Evolutionary conservation across 2,113 vertebrate genomes (phyloP), one percentile per base, ranked within the genome.

Genomic region (Progne subis): DNA sequence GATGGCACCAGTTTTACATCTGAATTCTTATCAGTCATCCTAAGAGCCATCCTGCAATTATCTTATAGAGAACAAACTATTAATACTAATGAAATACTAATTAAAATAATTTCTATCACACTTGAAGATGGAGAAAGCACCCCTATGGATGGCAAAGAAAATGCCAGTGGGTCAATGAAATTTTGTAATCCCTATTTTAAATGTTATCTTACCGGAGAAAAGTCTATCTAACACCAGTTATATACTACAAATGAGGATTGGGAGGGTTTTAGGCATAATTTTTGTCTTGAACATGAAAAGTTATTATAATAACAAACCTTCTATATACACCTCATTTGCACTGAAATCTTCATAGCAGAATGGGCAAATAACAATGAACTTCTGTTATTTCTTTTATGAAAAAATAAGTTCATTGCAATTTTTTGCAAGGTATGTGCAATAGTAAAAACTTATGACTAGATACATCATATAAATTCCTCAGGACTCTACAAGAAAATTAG

Each of bases 121-220:
- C 32, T 41, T 53, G 57, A 82, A 72, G 63, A 85, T n/a, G 90
- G 77, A 91, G 39, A 28, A 82, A 95, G 92, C 71, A 76, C 32
- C 83, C 46, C 50, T 88, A 14, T 76, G 50, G 53, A 64, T 50
- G 59, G 39, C 75, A 93, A 96, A 93, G 65, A 95, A 96, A 96
- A 94, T 56, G 74, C 29, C 44, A 89, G 28, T 0, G 12, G 63
- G 81, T 88, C 92, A 90, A 39, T 31, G 47, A 90, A 90, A 67
- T 55, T 26, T 68, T 87, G 50, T 59, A 86, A 83, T 87, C 23
- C 44, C 59, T 61, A 72, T 83, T 95, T 92, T 55, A 86, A 94
- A 53, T 82, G 91, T 49, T 90, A 77, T 70, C n/a, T 47, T 70
- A 79, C 47, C 34, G 77, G 55, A 88, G 79, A 31, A 95, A 94